A percentile compares a stretch with the other conserved stretches of the same genome.
phyloP scores from a whole-genome alignment of 2,888 invertebrate genomes.

The Glaucopsyche alexis region DNA sequence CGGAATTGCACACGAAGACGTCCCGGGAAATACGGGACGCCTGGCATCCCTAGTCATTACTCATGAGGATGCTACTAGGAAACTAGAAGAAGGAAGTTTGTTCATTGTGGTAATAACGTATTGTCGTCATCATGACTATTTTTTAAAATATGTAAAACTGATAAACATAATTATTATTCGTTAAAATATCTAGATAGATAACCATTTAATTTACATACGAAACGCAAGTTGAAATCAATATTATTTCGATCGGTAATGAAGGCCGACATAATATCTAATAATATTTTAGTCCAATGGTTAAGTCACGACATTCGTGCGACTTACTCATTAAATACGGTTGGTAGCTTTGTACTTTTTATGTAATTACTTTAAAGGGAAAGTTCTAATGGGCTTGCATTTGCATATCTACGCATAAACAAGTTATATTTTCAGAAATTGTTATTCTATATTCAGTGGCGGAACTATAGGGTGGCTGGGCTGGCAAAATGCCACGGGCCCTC shows the following conservation, averaged over 20 bases:
- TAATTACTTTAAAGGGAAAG: conserved; percentile 10
- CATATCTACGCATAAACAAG: conserved; percentile 10
- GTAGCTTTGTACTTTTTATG: conserved; percentile 3
- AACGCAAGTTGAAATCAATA: not conserved
- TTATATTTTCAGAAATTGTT: not conserved
- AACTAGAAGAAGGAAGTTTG: no score
- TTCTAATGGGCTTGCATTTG: not conserved
- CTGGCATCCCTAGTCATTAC: no score
- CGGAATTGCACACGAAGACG: no score
- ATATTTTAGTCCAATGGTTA: not conserved
- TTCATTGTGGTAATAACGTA: no score
- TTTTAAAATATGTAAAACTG: no score
- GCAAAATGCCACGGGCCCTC: no score
- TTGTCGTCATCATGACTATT: no score
- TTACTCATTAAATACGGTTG: not conserved
- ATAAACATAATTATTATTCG: not conserved
- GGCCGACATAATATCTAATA: not conserved
- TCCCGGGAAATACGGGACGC: no score
- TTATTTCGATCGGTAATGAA: not conserved
- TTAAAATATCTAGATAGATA: not conserved
- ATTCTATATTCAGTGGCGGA: no score
- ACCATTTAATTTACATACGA: not conserved
- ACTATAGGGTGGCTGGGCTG: no score
- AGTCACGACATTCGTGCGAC: conserved; percentile 5
- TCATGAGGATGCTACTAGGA: no score